Evolutionary conservation across 2,113 vertebrate genomes (phyloP), one percentile per base, ranked within the genome.

Genomic region (Corythornis cristatus): DNA sequence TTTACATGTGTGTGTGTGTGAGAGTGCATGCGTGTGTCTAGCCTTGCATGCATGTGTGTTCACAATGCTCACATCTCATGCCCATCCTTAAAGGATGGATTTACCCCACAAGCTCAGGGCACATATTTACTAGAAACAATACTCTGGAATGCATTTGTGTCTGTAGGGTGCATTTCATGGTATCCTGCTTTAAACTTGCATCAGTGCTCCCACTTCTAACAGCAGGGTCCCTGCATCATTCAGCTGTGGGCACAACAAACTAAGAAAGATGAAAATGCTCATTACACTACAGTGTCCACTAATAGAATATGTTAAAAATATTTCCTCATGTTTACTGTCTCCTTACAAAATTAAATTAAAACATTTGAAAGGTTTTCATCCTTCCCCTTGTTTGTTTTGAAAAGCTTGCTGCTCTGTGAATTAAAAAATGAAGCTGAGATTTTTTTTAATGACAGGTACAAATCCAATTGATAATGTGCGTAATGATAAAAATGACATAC

Each of bases 1-100:
- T 93, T 95, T 71, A 42, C 71, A 54, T 93, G 50, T 95, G 37
- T 68, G 84, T 83, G 64, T 95, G 37, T 68, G 84, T 83, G 64
- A 53, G 61, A 11, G 43, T 48, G 21, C 10, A 6, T 37, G 31
- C 15, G 15, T 54, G 37, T 31, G 57, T 56, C 25, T 37, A 33
- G 40, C 35, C 15, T 82, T 82, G 53, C 16, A 2, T 75, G 62
- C 28, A 1, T 19, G 25, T 58, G 20, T 79, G 13, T 11, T 91
- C 43, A 6, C 37, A 60, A 28, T 56, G 31, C 23, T 64, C 78
- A 65, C n/a, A 40, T 81, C 84, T 46, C 40, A 20, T 12, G 31
- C 11, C 51, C 33, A 48, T 51, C 73, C 83, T 64, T 17, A 54
- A 42, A 1, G 50, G 29, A 46, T 23, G 48, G 57, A 56, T 75